Conservation (phyloP, 1,140 invertebrate genomes). For the Coboldia fuscipes region DNA sequence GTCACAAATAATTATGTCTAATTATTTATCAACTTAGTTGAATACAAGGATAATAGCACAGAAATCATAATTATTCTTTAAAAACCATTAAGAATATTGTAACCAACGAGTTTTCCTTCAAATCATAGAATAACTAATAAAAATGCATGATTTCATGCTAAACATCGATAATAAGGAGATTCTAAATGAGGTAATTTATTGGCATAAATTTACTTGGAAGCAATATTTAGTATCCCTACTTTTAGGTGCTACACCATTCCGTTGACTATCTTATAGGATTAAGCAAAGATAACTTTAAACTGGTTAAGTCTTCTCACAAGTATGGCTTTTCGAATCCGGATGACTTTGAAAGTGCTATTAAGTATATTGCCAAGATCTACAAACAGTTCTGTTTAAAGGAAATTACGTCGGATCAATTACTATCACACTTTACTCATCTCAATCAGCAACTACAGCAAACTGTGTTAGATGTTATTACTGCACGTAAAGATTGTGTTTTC, state of each 20-base stretch:
- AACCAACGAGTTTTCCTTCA: too few relatives aligned
- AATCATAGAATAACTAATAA: too few relatives aligned
- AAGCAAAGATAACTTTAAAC: not conserved
- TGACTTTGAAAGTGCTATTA: conserved; percentile 1
- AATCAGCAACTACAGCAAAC: conserved; percentile 2
- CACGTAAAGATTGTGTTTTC: not conserved
- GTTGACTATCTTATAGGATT: conserved; percentile 3
- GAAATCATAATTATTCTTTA: too few relatives aligned
- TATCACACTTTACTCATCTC: conserved; percentile 3
- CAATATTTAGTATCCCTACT: not conserved
- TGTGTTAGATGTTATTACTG: conserved; percentile 2
- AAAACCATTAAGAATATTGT: too few relatives aligned
- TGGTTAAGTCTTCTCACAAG: conserved; percentile 2
- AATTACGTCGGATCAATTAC: conserved; percentile 2
- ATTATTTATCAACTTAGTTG: too few relatives aligned
- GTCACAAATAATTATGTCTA: too few relatives aligned
- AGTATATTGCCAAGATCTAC: conserved; percentile 3
- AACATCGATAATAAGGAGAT: conserved; percentile 5
- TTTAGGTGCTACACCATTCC: conserved; percentile 3
- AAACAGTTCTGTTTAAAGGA: not conserved
- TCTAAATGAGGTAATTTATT: conserved; percentile 4
- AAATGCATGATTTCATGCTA: conserved; percentile 3
- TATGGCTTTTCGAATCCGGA: conserved; percentile 4
- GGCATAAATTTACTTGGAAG: not conserved
- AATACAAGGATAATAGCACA: too few relatives aligned